phyloP scores from a whole-genome alignment of 2,797 vertebrate species.

The Rousettus madagascariensis region DNA sequence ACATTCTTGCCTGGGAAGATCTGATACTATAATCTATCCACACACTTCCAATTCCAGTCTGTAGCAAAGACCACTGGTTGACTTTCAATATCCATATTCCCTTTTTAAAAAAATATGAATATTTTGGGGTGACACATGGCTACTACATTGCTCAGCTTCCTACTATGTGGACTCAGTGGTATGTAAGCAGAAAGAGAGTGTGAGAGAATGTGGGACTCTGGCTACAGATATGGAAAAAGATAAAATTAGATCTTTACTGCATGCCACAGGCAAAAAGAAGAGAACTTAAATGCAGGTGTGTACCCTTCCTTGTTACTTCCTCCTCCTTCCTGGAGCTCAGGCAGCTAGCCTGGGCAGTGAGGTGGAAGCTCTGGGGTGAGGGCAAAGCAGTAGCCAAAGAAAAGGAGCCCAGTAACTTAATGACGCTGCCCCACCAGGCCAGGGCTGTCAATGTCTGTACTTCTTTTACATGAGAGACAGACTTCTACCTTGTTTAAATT shows the following conservation, averaged over 20 bases:
- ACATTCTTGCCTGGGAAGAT: background rate
- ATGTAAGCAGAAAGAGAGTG: background rate
- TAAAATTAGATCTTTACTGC: background rate
- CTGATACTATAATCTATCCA: background rate
- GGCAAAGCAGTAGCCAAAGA: background rate
- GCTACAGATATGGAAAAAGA: background rate
- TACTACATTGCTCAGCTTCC: background rate
- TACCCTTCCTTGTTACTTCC: background rate
- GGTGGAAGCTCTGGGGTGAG: background rate
- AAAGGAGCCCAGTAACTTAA: background rate
- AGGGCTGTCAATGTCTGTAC: background rate
- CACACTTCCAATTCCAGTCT: background rate
- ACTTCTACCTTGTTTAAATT: background rate
- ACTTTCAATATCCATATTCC: background rate
- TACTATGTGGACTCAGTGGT: accelerated
- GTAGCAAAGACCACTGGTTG: background rate
- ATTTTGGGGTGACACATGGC: background rate
- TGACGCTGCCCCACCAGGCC: background rate
- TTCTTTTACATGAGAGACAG: background rate
- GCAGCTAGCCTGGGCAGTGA: background rate
- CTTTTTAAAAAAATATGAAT: background rate
- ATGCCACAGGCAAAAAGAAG: background rate
- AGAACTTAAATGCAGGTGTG: background rate
- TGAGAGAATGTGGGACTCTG: too few relatives aligned
- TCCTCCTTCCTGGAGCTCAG: background rate